phyloP scores from a whole-genome alignment of 2,113 vertebrate genomes.

The Pollimyrus isidori region DNA sequence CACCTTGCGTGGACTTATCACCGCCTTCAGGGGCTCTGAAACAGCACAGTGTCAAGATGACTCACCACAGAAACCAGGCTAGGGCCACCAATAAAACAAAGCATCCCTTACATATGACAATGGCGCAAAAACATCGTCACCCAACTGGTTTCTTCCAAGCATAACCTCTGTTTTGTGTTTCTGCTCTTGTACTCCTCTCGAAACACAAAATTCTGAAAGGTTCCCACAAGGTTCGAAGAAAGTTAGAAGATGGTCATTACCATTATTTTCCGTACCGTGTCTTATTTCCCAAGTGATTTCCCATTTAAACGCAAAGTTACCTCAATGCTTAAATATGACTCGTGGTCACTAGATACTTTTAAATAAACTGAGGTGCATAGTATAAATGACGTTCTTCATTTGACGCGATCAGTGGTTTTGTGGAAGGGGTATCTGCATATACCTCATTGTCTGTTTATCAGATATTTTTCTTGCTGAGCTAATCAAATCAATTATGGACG shows the following conservation, averaged over 20 bases:
- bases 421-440: neutral
- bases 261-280: neutral
- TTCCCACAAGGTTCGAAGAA: neutral
- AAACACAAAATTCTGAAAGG: neutral
- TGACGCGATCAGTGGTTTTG: neutral
- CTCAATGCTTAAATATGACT: neutral
- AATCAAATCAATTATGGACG: neutral
- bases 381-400: neutral
- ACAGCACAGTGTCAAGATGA: neutral
- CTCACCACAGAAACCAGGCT: neutral
- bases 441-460: neutral
- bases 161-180: neutral
- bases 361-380: neutral
- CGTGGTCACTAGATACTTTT: neutral
- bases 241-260: neutral
- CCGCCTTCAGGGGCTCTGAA: constrained; percentile 86
- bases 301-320: neutral
- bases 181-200: neutral
- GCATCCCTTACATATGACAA: neutral
- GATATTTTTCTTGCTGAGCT: neutral
- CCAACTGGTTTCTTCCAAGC: neutral
- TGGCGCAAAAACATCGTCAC: neutral
- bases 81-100: neutral
- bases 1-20: constrained; percentile 88
- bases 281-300: neutral